Evolutionary conservation across 2,797 vertebrate species (phyloP).

Genomic region (Pantherophis alleghaniensis): DNA sequence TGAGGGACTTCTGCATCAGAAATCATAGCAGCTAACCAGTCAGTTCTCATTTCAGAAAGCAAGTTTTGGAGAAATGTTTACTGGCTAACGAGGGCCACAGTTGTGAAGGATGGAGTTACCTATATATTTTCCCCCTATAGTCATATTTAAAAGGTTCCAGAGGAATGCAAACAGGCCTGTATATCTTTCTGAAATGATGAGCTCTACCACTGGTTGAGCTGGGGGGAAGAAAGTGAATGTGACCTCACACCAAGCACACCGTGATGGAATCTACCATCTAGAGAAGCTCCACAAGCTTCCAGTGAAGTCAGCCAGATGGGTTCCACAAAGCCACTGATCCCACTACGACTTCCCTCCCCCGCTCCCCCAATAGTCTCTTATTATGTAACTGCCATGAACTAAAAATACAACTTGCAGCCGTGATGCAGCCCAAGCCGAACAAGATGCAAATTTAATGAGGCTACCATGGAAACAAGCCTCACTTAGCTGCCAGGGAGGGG

Average conservation of each 20-base stretch:
- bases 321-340: background rate
- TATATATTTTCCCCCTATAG: background rate
- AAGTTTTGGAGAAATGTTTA: background rate
- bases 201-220: slow-evolving; percentile 32
- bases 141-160: background rate
- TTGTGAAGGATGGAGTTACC: background rate
- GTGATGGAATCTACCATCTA: background rate
- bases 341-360: slow-evolving; percentile 50
- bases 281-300: background rate
- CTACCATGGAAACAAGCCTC: slow-evolving; percentile 85
- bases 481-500: slow-evolving; percentile 56
- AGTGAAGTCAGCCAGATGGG: background rate
- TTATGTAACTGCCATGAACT: slow-evolving; percentile 84
- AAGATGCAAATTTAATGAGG: slow-evolving; percentile 82
- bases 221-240: slow-evolving; percentile 27
- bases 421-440: slow-evolving; percentile 73
- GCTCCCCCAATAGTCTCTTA: slow-evolving; percentile 69
- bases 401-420: slow-evolving; percentile 90
- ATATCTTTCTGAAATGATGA: slow-evolving; percentile 19
- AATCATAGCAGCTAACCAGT: background rate
- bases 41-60: background rate
- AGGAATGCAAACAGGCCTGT: background rate
- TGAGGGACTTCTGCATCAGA: background rate
- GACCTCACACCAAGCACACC: background rate
- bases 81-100: background rate